Conservation (phyloP, 2,797 vertebrate genomes). For the Muscicapa striata region DNA sequence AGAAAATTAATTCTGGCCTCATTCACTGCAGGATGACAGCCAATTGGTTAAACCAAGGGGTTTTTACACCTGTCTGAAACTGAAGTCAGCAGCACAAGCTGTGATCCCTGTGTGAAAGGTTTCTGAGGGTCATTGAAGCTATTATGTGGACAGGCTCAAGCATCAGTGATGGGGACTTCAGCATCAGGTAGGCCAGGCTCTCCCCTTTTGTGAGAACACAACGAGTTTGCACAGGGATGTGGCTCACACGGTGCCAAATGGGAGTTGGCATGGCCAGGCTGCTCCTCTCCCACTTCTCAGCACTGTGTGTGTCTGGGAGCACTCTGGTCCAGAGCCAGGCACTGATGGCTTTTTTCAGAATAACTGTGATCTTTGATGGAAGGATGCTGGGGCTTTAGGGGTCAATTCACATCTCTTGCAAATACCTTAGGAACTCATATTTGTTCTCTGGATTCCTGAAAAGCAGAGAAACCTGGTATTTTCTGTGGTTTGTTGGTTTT, state of each 20-base stretch:
- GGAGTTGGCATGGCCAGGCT: neutral
- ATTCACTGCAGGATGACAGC: neutral
- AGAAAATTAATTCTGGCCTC: slow-evolving; percentile 2
- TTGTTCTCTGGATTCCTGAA: slow-evolving; percentile 37
- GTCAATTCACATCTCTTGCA: neutral
- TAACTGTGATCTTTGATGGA: neutral
- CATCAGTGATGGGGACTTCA: rapidly evolving
- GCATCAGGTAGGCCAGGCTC: neutral
- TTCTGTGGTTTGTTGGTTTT: neutral
- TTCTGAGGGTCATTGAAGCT: neutral
- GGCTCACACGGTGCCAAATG: rapidly evolving
- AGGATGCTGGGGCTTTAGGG: neutral
- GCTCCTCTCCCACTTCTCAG: neutral
- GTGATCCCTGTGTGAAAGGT: neutral
- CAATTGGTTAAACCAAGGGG: neutral
- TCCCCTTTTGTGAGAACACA: rapidly evolving
- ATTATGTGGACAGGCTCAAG: rapidly evolving
- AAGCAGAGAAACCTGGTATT: neutral
- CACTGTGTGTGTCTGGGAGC: rapidly evolving
- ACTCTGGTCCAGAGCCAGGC: rapidly evolving
- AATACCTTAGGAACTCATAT: neutral
- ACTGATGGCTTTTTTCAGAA: neutral
- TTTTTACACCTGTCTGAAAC: neutral
- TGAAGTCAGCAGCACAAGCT: neutral
- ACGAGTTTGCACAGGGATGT: neutral